Conservation (phyloP, 2,888 invertebrate genomes). For the Sarcophaga variegata region DNA sequence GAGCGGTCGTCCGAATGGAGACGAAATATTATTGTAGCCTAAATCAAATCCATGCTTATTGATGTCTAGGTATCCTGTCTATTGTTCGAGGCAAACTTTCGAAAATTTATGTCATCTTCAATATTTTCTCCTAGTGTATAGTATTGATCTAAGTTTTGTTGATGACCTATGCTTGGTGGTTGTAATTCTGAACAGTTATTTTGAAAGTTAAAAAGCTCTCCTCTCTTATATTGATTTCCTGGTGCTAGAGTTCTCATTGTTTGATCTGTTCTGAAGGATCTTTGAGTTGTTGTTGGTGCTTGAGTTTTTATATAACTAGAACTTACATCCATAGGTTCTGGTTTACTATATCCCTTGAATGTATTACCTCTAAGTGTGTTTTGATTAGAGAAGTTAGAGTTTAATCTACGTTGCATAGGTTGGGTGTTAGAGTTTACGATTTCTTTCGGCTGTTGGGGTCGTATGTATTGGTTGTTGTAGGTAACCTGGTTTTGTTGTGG, state of each 20-base stretch:
- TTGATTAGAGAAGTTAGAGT: neutral
- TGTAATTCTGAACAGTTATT: neutral
- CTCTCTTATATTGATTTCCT: neutral
- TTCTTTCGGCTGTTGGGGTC: conserved; percentile 1
- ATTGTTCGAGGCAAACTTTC: neutral
- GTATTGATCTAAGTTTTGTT: conserved; percentile 12
- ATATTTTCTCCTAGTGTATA: neutral
- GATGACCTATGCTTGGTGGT: neutral
- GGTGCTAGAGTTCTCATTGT: neutral
- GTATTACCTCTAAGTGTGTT: conserved; percentile 23
- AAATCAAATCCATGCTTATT: too few species aligned
- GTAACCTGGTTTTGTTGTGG: neutral
- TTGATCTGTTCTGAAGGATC: conserved; percentile 2
- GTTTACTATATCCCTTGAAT: conserved; percentile 9
- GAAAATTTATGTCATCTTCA: conserved; percentile 15
- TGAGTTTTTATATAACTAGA: conserved; percentile 6
- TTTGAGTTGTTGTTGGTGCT: conserved; percentile 21
- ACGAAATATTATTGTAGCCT: too few species aligned
- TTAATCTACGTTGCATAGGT: conserved; percentile 13
- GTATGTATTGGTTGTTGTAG: conserved; percentile 19
- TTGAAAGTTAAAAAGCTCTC: too few species aligned
- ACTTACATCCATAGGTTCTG: conserved; percentile 15
- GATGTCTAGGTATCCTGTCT: too few species aligned
- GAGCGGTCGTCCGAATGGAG: neutral
- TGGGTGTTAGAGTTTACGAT: neutral